Evolutionary conservation across 1,140 invertebrate genomes (phyloP).

Genomic region (Drosophila sp.): DNA sequence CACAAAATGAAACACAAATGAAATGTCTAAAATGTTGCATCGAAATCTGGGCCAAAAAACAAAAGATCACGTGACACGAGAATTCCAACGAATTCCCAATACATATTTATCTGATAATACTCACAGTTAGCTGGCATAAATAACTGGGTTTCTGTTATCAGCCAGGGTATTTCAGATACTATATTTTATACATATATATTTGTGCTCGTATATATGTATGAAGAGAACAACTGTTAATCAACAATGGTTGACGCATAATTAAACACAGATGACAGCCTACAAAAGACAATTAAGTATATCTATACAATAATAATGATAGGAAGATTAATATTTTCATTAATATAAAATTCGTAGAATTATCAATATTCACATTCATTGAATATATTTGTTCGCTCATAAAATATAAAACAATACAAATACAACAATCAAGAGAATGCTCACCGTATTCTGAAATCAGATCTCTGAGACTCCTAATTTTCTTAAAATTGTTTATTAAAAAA

Average conservation of each 20-base stretch:
- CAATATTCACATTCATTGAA: no score
- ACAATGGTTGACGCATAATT: slow-evolving; percentile 21
- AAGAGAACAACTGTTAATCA: slow-evolving; percentile 3
- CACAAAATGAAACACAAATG: slow-evolving; percentile 54
- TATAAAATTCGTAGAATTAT: no score
- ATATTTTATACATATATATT: slow-evolving; percentile 6
- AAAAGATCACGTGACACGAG: slow-evolving; percentile 38
- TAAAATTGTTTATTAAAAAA: no score
- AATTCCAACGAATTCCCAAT: slow-evolving; percentile 23
- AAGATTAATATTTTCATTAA: no score
- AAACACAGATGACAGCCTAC: slow-evolving; percentile 11
- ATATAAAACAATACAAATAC: no score
- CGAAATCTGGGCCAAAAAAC: slow-evolving; percentile 36
- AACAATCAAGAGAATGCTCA: no score
- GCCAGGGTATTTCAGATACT: slow-evolving; percentile 18
- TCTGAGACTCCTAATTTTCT: no score
- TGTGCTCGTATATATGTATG: neutral
- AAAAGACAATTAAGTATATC: neutral
- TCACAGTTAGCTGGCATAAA: slow-evolving; percentile 9
- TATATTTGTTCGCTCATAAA: no score
- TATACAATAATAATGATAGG: neutral
- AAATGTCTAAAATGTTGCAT: slow-evolving; percentile 34
- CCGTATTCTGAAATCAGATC: no score
- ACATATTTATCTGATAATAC: slow-evolving; percentile 14
- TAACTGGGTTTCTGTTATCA: slow-evolving; percentile 4